Base-by-base conservation (phyloP, 2,888 invertebrate species). In the Cheilosia grossa region DNA sequence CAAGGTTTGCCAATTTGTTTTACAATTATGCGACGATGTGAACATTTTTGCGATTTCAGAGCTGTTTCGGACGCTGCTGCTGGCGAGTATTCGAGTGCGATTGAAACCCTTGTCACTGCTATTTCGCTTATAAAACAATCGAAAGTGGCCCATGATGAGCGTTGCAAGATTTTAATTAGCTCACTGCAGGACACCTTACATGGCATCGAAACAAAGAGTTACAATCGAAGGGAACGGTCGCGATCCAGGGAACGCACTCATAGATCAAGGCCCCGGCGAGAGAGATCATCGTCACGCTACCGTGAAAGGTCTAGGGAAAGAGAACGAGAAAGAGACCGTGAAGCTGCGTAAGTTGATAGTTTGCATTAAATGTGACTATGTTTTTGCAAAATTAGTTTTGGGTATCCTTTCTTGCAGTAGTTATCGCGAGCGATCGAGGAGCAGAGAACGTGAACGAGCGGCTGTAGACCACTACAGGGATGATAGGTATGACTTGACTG, bases 121-220 rank as follows among this genome's bases (percentile, higher is more conserved):
- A 99, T 99, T 89, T 98, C 99, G 9, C 94, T 99, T 75, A 99
- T 99, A 88, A 99, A 99, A 91, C 99, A 99, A 93, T 99, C 99
- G 73, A 97, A 98, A 93, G 95, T 94, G 64, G 90, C 91, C 30
- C 91, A 91, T 77, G 99, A 99, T 92, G 99, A 99, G 91, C 95
- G 99, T 51, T 99, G 99, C 93, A 98, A 99, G 93, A 99, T 99
- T 88, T 93, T 99, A 73, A 98, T 99, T 88, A 98, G 97, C 88
- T 98, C 98, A 0, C 94, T 99, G 2, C 98, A 98, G 92, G 99
- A 99, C 91, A 99, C 99, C 1, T 93, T 99, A 49, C 96, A 98
- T 91, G 99, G 99, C 61, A 98, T 99, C 15, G 99, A 99, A 93
- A 97, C 97, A 44, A 99, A 99, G 93, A 98, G 98, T 88, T 99